These are phyloP conservation scores for Oplegnathus fasciatus DNA, from an alignment of 2,113 vertebrate genomes.

Conservation along the genomic window DNA sequence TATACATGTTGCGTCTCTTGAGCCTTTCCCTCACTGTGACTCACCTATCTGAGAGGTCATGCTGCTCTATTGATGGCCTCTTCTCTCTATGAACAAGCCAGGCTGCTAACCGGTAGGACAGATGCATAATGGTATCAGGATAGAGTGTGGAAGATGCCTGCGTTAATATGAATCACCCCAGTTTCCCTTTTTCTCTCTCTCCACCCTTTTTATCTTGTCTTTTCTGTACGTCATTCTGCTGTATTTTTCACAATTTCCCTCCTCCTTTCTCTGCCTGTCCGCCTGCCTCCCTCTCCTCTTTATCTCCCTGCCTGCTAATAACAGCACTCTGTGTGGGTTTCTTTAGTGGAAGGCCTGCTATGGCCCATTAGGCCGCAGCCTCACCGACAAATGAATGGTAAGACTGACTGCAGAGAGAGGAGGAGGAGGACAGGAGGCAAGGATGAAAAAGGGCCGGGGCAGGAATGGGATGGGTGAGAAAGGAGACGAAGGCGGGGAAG, in stretches of 20 bases:
- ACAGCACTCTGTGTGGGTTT: slow-evolving; percentile 71
- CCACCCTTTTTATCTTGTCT: background rate
- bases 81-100: slow-evolving; percentile 28
- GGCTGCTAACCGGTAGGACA: background rate
- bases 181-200: background rate
- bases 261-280: slow-evolving; percentile 22
- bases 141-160: slow-evolving; percentile 17
- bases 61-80: slow-evolving; percentile 51
- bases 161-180: slow-evolving; percentile 64
- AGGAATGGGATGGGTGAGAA: slow-evolving; percentile 36
- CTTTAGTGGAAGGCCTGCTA: slow-evolving; percentile 75
- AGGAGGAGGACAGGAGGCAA: slow-evolving; percentile 41
- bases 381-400: slow-evolving; percentile 76
- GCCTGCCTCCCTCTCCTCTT: slow-evolving; percentile 18
- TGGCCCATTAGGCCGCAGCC: slow-evolving; percentile 82
- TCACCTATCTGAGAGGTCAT: slow-evolving; percentile 52
- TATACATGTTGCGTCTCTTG: background rate
- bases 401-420: slow-evolving; percentile 77
- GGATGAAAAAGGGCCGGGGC: slow-evolving; percentile 9
- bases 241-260: slow-evolving; percentile 26
- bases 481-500: slow-evolving; percentile 15
- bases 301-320: slow-evolving; percentile 72
- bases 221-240: slow-evolving; percentile 9
- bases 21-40: background rate
- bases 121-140: slow-evolving; percentile 1